Evolutionary conservation across 1,140 invertebrate species (phyloP).

Genomic region (Leptoteleia sp.): DNA sequence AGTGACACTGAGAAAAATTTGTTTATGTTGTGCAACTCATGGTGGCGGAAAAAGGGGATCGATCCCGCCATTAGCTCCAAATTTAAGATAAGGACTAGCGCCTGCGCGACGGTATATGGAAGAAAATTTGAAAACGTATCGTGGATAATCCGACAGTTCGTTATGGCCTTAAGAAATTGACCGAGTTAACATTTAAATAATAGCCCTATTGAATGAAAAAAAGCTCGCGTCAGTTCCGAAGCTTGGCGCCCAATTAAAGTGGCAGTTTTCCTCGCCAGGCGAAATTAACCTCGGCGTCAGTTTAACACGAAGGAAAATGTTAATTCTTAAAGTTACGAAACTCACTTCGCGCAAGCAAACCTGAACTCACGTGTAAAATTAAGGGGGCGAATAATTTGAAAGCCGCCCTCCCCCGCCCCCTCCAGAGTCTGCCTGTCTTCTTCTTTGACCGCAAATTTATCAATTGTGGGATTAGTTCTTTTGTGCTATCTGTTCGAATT

Average conservation of each 20-base stretch:
- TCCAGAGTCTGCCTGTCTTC: too few species aligned
- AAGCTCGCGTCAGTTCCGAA: slow-evolving; percentile 8
- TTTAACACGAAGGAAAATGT: too few species aligned
- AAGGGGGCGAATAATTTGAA: too few species aligned
- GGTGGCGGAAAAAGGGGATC: too few species aligned
- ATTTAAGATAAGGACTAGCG: slow-evolving; percentile 41
- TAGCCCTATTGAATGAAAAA: slow-evolving; percentile 5
- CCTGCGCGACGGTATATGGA: slow-evolving; percentile 18
- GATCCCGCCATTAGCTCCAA: slow-evolving; percentile 38
- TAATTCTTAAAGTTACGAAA: too few species aligned
- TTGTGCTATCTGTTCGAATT: slow-evolving; percentile 3
- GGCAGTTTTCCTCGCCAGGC: background rate
- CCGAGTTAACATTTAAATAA: slow-evolving; percentile 42
- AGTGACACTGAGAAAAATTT: too few species aligned
- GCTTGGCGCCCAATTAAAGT: slow-evolving; percentile 14
- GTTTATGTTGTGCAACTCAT: too few species aligned
- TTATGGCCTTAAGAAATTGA: slow-evolving; percentile 40
- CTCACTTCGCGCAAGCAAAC: too few species aligned
- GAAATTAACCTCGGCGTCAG: background rate
- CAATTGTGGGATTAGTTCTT: slow-evolving; percentile 48
- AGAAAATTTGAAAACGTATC: slow-evolving; percentile 50
- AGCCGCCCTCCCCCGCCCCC: too few species aligned
- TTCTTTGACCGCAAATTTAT: slow-evolving; percentile 28
- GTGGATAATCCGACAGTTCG: slow-evolving; percentile 43
- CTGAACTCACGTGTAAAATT: too few species aligned